phyloP scores from a whole-genome alignment of 1,140 invertebrate genomes.

The Drosophila virilis region DNA sequence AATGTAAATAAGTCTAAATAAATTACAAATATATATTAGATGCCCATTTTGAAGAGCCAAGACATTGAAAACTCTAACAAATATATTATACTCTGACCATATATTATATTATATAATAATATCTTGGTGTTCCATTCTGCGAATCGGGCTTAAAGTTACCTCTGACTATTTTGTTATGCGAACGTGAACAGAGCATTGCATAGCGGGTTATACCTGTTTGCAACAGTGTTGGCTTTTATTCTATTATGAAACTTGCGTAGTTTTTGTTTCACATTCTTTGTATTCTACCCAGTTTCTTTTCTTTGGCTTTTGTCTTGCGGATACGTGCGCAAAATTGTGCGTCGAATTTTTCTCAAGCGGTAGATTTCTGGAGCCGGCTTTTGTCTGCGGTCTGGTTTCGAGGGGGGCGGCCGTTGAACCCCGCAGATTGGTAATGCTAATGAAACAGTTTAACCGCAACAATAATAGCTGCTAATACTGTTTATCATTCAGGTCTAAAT shows the following conservation, averaged over 20 bases:
- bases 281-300: constrained; percentile 9
- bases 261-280: constrained; percentile 4
- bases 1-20: too few species aligned
- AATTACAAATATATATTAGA: too few species aligned
- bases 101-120: too few species aligned
- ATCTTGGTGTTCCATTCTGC: too few species aligned
- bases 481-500: constrained; percentile 33
- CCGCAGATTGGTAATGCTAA: constrained; percentile 26
- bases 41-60: too few species aligned
- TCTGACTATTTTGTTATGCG: too few species aligned
- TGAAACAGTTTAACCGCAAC: constrained; percentile 11
- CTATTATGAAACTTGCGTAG: constrained; percentile 11
- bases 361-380: neutral
- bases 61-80: too few species aligned
- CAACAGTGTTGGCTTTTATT: neutral
- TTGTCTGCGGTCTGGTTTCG: constrained; percentile 9
- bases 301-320: constrained; percentile 2
- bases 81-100: too few species aligned
- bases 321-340: constrained; percentile 5
- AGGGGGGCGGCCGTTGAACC: constrained; percentile 13
- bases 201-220: neutral
- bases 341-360: constrained; percentile 16
- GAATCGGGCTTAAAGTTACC: too few species aligned
- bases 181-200: neutral
- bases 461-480: constrained; percentile 7